Evolutionary conservation across 2,888 invertebrate species (phyloP).

Genomic region (Nesidiocoris tenuis): DNA sequence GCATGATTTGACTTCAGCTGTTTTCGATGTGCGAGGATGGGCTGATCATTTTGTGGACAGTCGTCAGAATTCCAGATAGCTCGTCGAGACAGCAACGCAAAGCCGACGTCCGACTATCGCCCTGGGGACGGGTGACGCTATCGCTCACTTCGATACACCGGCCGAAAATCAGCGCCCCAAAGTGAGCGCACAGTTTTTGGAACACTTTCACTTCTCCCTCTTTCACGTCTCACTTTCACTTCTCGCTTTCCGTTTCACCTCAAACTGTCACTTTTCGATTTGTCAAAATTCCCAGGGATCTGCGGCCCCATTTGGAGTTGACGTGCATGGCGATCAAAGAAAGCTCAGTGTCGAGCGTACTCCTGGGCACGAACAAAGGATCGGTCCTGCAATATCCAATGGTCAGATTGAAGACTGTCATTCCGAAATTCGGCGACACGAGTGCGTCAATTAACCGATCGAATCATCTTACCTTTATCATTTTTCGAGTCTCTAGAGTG

Average conservation of each 20-base stretch:
- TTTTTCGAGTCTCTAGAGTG: too few species aligned
- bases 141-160: conserved; percentile 4
- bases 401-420: conserved; percentile 42
- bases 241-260: too few species aligned
- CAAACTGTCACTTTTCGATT: background rate
- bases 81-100: background rate
- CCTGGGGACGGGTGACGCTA: conserved; percentile 17
- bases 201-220: background rate
- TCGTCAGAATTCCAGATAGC: conserved; percentile 51
- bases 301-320: conserved; percentile 15
- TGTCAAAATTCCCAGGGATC: conserved; percentile 2
- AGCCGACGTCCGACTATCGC: conserved; percentile 19
- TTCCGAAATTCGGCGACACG: conserved; percentile 26
- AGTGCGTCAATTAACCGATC: conserved; percentile 1
- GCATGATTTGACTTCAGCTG: conserved; percentile 54
- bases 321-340: conserved; percentile 29
- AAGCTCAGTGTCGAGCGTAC: conserved; percentile 22
- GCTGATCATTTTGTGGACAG: conserved; percentile 56
- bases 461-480: background rate
- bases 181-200: conserved; percentile 1
- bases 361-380: conserved; percentile 50
- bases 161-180: background rate
- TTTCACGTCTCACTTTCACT: too few species aligned
- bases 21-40: conserved; percentile 57
- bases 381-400: conserved; percentile 49